Conservation (phyloP, 2,888 invertebrate species). For the Sturmia bella region DNA sequence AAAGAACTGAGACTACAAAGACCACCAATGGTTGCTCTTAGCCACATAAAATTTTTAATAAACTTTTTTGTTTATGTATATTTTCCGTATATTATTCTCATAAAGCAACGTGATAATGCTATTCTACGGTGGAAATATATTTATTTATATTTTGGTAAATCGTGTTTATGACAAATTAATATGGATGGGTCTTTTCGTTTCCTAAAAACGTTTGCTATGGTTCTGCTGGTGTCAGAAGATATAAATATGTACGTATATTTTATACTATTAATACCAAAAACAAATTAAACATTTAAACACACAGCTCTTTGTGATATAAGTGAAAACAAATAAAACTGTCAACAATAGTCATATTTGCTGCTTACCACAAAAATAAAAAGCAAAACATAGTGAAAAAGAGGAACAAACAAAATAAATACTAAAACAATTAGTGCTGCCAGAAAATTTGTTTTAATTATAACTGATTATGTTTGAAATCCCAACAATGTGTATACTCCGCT, state of each 20-base stretch:
- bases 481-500: too few relatives aligned
- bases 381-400: conserved; percentile 34
- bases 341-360: conserved; percentile 44
- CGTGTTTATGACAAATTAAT: too few relatives aligned
- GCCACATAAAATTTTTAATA: conserved; percentile 53
- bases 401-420: conserved; percentile 22
- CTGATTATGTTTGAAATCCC: too few relatives aligned
- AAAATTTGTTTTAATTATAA: background rate
- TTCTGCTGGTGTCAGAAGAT: too few relatives aligned
- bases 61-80: conserved; percentile 41
- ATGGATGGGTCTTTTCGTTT: too few relatives aligned
- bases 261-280: too few relatives aligned
- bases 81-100: conserved; percentile 25
- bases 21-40: conserved; percentile 74
- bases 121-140: conserved; percentile 4
- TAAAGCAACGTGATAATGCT: conserved; percentile 46
- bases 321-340: conserved; percentile 48
- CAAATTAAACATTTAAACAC: background rate
- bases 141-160: too few relatives aligned
- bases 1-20: conserved; percentile 77
- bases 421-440: conserved; percentile 21
- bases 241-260: too few relatives aligned
- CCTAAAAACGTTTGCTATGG: too few relatives aligned
- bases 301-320: conserved; percentile 8
- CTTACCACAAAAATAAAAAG: conserved; percentile 12